Evolutionary conservation across 2,797 vertebrate species (phyloP), one percentile per base, ranked within the genome.

Genomic region (Diglossa cyanea): DNA sequence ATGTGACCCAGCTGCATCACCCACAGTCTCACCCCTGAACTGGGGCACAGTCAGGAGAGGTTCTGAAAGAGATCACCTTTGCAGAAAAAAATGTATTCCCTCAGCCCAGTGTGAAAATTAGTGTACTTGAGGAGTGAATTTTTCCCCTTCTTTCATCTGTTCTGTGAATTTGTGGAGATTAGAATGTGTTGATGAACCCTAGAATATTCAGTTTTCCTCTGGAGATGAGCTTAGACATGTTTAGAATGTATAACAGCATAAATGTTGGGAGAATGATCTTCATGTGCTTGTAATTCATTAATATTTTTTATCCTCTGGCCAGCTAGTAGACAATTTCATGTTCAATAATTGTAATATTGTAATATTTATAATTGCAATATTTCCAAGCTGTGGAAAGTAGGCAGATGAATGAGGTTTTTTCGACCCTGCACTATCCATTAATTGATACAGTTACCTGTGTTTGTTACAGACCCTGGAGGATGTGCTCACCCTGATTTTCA

Each of bases 401-500:
- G 37, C 28, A 74, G 39, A 33, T 62, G 23, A 37, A 48, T 30
- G 10, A 40, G 35, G 25, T n/a, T 53, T 51, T 67, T 65, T 25
- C 1, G 9, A 35, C 9, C 17, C 17, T 40, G 63, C 16, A 2
- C 31, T 58, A 20, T 50, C 26, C 23, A 21, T 47, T 82, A 35
- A 54, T 53, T 92, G 44, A 66, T 66, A 8, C 4, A 51, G 65
- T 89, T 75, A 12, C 63, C 45, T 23, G 25, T 77, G 4, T 95
- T 74, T 91, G n/a, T 97, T 97, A 26, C 90, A 98, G 98, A 95
- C 63, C 2, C 86, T 99, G 37, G 94, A 98, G 93, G 97, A 98
- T 31, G 86, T 97, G 18, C 95, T 99, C 3, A 31, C 66, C 55
- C 96, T 98, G 79, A 66, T 99, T 97, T 98, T 99, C 90, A 98